A percentile compares a stretch with the other conserved stretches of the same genome.
These are phyloP conservation scores for Sicus ferrugineus DNA, from an alignment of 2,888 invertebrate genomes.

Conservation along the genomic window DNA sequence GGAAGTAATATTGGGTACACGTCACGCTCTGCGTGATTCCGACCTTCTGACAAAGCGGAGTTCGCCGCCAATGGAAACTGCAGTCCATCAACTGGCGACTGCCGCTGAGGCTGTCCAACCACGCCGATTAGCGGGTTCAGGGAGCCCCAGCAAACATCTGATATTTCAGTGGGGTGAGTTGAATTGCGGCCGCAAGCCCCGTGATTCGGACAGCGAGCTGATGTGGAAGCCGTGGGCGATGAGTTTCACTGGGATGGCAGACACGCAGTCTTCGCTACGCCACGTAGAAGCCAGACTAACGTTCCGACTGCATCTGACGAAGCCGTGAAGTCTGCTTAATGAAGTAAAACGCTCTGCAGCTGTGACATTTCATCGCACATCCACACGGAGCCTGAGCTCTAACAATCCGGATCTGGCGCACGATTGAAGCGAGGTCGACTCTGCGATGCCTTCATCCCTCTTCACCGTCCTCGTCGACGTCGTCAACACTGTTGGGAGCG, in stretches of 20 bases:
- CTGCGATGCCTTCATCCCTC: background rate
- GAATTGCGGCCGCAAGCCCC: background rate
- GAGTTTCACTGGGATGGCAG: too few relatives aligned
- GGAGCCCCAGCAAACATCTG: background rate
- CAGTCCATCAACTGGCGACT: background rate
- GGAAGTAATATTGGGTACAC: too few relatives aligned
- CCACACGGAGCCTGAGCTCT: background rate
- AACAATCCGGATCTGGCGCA: background rate
- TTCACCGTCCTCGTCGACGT: too few relatives aligned
- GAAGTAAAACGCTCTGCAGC: slow-evolving; percentile 41
- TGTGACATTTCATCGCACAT: slow-evolving; percentile 9
- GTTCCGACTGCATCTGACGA: background rate
- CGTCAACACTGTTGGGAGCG: too few relatives aligned
- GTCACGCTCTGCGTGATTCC: too few relatives aligned
- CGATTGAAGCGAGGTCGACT: background rate
- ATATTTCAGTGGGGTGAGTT: background rate
- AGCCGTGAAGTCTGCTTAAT: slow-evolving; percentile 32
- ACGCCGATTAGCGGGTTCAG: too few relatives aligned
- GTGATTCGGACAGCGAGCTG: background rate
- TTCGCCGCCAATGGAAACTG: background rate
- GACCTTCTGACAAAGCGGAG: background rate
- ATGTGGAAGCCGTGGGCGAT: background rate
- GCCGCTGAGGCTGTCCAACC: too few relatives aligned
- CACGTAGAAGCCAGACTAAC: too few relatives aligned
- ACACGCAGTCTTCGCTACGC: too few relatives aligned